A percentile compares a stretch with the other conserved stretches of the same genome.
These are phyloP conservation scores for Erynnis tages DNA, from an alignment of 2,888 invertebrate species.

Conservation along the genomic window DNA sequence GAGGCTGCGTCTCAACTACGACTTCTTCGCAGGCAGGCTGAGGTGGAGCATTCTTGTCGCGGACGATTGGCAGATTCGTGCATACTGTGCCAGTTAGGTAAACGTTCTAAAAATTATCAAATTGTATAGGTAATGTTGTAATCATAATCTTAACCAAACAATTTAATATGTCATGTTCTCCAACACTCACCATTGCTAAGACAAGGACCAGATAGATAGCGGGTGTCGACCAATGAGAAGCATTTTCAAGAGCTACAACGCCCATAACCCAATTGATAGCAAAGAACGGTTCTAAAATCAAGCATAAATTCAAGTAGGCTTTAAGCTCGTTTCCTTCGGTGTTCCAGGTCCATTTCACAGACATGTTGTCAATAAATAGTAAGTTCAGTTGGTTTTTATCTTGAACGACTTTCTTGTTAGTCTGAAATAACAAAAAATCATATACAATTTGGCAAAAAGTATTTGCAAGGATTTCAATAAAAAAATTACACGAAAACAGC, in stretches of 20 bases:
- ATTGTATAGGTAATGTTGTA: no score
- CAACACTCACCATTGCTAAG: slow-evolving; percentile 77
- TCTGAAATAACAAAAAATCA: slow-evolving; percentile 6
- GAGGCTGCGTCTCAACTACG: slow-evolving; percentile 53
- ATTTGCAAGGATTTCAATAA: no score
- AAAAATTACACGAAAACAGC: no score
- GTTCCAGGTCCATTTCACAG: slow-evolving; percentile 71
- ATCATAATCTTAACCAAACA: background rate
- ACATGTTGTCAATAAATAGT: slow-evolving; percentile 72
- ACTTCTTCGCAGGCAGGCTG: slow-evolving; percentile 64
- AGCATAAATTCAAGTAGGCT: slow-evolving; percentile 82
- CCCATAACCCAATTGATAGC: slow-evolving; percentile 89
- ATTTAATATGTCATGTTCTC: background rate
- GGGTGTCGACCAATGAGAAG: slow-evolving; percentile 82
- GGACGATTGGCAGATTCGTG: slow-evolving; percentile 67
- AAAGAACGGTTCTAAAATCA: slow-evolving; percentile 86
- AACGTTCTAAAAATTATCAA: slow-evolving; percentile 53
- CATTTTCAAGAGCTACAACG: slow-evolving; percentile 87
- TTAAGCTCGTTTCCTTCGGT: slow-evolving; percentile 81
- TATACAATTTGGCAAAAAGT: background rate
- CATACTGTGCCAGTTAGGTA: slow-evolving; percentile 69
- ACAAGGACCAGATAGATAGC: slow-evolving; percentile 81
- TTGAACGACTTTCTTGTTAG: slow-evolving; percentile 36
- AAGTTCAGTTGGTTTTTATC: slow-evolving; percentile 64
- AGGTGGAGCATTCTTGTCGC: slow-evolving; percentile 43